Percentiles rank a stretch among this genome's conserved stretches.
Evolutionary conservation across 2,113 vertebrate genomes (phyloP).

Genomic region (Stigmatopora argus): DNA sequence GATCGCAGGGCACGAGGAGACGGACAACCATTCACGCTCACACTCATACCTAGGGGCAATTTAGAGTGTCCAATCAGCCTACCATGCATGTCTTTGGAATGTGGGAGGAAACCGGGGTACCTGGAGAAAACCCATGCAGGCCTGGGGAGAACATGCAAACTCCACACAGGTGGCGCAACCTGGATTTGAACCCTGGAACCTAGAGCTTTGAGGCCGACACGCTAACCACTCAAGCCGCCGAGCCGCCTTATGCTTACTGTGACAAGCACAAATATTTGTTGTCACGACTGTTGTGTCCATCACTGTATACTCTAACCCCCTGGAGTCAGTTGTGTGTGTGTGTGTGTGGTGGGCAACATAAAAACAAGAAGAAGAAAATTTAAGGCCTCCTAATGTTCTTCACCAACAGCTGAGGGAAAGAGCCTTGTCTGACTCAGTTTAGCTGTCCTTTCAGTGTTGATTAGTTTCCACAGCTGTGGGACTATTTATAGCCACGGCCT

Average conservation of each 20-base stretch:
- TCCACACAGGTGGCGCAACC: no score
- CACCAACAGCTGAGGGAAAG: constrained; percentile 44
- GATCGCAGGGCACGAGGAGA: no score
- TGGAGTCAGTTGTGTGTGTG: constrained; percentile 10
- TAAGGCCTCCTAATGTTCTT: constrained; percentile 28
- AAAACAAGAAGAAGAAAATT: constrained; percentile 15
- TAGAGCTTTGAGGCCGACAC: no score
- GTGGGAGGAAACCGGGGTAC: no score
- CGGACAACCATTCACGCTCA: no score
- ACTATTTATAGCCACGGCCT: constrained; percentile 64
- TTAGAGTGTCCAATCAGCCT: no score
- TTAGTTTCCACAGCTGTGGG: constrained; percentile 65
- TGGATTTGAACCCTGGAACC: no score
- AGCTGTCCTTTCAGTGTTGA: constrained; percentile 63
- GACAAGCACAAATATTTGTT: neutral
- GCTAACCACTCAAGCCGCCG: no score
- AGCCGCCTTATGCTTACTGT: neutral
- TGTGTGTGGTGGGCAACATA: constrained; percentile 23
- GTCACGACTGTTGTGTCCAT: neutral
- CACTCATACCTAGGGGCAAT: no score
- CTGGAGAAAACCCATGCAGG: no score
- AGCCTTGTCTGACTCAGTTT: constrained; percentile 47
- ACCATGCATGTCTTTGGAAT: no score
- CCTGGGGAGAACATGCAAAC: no score
- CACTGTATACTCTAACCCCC: constrained; percentile 9